Conservation (phyloP, 2,113 vertebrate genomes). For the Paramormyrops kingsleyae region DNA sequence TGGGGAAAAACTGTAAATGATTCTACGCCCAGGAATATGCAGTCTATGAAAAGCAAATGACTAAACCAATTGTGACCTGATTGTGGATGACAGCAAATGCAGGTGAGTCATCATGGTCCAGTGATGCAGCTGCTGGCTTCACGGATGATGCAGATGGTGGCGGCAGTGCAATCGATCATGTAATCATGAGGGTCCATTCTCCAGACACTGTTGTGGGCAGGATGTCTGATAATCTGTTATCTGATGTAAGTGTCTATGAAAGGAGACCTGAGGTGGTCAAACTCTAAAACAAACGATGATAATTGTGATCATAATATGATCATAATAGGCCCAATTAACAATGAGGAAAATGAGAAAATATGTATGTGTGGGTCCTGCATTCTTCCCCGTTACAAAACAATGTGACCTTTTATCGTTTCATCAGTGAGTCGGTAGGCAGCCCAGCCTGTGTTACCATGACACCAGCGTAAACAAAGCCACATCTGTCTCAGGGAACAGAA, state of each 20-base stretch:
- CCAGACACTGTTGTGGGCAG: neutral
- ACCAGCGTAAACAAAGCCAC: neutral
- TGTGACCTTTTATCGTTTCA: neutral
- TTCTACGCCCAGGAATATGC: neutral
- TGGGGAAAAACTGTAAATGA: neutral
- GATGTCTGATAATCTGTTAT: neutral
- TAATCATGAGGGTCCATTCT: neutral
- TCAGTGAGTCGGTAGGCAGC: neutral
- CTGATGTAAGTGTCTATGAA: neutral
- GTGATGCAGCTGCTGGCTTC: neutral
- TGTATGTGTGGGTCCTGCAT: neutral
- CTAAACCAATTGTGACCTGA: neutral
- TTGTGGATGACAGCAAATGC: neutral
- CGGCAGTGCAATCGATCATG: neutral
- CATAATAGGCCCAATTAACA: neutral
- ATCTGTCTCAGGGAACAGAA: neutral
- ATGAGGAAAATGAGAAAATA: neutral
- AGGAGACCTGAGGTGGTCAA: neutral
- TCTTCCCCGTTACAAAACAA: neutral
- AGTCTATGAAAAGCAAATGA: neutral
- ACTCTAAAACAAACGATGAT: neutral
- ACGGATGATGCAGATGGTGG: neutral
- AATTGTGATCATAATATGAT: neutral
- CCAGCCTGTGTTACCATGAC: neutral
- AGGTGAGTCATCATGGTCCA: neutral